These are phyloP conservation scores for Pseudachorutes palmiensis DNA, from an alignment of 1,140 invertebrate genomes.

Conservation along the genomic window DNA sequence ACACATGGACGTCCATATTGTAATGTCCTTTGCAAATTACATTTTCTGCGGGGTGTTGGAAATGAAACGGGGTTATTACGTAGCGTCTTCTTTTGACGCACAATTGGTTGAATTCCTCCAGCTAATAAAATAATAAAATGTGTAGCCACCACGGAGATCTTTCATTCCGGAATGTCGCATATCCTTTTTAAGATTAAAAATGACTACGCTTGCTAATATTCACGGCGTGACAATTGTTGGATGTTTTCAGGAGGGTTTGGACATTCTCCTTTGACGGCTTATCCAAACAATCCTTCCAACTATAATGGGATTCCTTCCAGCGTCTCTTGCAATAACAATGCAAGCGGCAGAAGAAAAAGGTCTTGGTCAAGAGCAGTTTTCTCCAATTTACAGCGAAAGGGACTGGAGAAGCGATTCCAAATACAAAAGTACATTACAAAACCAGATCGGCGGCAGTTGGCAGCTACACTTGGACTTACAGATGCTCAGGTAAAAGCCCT, in stretches of 20 bases:
- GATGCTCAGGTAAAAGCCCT: constrained; percentile 72
- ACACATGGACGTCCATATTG: no score
- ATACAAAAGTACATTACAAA: constrained; percentile 97
- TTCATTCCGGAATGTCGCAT: no score
- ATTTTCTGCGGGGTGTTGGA: no score
- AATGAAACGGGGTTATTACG: no score
- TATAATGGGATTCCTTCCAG: background rate
- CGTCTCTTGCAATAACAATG: background rate
- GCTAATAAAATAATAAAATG: no score
- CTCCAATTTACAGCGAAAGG: constrained; percentile 85
- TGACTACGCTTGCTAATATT: no score
- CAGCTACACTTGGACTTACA: constrained; percentile 87
- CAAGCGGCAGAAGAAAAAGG: background rate
- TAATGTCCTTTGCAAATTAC: no score
- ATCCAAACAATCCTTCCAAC: background rate
- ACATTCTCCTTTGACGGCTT: background rate
- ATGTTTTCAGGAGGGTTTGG: background rate
- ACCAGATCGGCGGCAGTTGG: constrained; percentile 89
- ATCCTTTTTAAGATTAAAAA: no score
- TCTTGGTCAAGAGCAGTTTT: constrained; percentile 60
- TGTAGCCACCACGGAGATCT: no score
- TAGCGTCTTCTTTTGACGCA: no score
- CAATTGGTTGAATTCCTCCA: no score
- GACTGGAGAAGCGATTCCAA: constrained; percentile 87
- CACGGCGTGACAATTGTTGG: no score